Evolutionary conservation across 2,113 vertebrate species (phyloP).

Genomic region (Nothobranchius kuhntae): DNA sequence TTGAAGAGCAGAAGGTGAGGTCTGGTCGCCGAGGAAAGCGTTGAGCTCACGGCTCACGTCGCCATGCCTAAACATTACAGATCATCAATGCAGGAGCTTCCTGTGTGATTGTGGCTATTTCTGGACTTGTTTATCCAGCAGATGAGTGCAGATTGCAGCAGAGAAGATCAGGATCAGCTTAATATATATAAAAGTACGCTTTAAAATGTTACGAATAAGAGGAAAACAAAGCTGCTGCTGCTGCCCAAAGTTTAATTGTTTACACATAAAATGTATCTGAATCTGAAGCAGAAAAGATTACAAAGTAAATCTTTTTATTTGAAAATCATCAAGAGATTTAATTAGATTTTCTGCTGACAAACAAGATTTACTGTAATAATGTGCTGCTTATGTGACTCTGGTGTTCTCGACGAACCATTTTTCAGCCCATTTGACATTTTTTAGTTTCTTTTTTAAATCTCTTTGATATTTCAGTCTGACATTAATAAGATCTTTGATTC

Average conservation of each 20-base stretch:
- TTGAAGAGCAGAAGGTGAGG: conserved; percentile 88
- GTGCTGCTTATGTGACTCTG: conserved; percentile 10
- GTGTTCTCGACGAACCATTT: neutral
- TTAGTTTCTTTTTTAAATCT: neutral
- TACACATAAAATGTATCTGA: too few relatives aligned
- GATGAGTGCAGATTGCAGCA: too few relatives aligned
- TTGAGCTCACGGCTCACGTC: neutral
- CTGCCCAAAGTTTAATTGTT: too few relatives aligned
- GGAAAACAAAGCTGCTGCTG: too few relatives aligned
- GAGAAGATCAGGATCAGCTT: too few relatives aligned
- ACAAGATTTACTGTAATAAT: conserved; percentile 7
- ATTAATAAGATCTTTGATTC: conserved; percentile 13
- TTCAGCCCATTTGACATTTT: neutral
- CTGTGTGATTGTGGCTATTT: conserved; percentile 9
- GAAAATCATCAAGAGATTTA: conserved; percentile 6
- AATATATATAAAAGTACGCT: too few relatives aligned
- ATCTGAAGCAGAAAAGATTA: neutral
- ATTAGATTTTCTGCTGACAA: conserved; percentile 6
- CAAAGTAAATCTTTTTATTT: neutral
- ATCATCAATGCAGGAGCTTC: neutral
- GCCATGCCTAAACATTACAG: neutral
- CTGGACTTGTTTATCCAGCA: neutral
- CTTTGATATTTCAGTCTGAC: neutral
- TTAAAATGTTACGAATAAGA: too few relatives aligned
- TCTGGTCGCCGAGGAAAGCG: too few relatives aligned